Percentiles rank a stretch among this genome's conserved stretches.
Conservation (phyloP, 2,888 invertebrate genomes). For the Parnassius orleans region DNA sequence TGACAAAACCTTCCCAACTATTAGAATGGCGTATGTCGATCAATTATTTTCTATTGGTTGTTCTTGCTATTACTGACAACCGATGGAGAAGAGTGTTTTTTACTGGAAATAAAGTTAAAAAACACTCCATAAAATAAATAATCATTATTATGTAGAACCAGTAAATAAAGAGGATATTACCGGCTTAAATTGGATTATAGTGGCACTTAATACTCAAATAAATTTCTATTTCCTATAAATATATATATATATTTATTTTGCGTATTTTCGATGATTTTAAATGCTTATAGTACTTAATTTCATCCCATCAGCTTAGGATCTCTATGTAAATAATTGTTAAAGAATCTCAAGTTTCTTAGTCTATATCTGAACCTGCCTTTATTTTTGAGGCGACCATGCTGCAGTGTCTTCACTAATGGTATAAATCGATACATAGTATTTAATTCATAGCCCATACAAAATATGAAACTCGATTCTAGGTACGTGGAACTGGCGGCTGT, state of each 20-base stretch:
- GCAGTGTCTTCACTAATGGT: conserved; percentile 59
- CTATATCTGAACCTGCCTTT: conserved; percentile 51
- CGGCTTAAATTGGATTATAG: no score
- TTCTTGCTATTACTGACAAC: no score
- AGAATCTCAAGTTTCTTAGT: conserved; percentile 53
- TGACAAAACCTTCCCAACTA: no score
- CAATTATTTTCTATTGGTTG: no score
- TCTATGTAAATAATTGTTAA: conserved; percentile 45
- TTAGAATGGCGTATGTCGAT: no score
- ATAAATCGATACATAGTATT: conserved; percentile 55
- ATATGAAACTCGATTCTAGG: conserved; percentile 57
- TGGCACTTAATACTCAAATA: background rate
- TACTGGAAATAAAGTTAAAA: no score
- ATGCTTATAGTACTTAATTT: conserved; percentile 10
- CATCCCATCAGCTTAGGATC: conserved; percentile 56
- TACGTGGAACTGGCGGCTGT: conserved; percentile 54
- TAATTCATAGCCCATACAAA: conserved; percentile 61
- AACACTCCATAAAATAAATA: no score
- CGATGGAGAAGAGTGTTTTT: no score
- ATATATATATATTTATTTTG: no score
- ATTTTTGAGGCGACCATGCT: conserved; percentile 64
- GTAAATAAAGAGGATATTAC: no score
- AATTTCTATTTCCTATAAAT: no score
- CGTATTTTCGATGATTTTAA: background rate
- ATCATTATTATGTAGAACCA: no score